Conservation (phyloP, 1,140 invertebrate species). For the Lasioglossum baleicum region DNA sequence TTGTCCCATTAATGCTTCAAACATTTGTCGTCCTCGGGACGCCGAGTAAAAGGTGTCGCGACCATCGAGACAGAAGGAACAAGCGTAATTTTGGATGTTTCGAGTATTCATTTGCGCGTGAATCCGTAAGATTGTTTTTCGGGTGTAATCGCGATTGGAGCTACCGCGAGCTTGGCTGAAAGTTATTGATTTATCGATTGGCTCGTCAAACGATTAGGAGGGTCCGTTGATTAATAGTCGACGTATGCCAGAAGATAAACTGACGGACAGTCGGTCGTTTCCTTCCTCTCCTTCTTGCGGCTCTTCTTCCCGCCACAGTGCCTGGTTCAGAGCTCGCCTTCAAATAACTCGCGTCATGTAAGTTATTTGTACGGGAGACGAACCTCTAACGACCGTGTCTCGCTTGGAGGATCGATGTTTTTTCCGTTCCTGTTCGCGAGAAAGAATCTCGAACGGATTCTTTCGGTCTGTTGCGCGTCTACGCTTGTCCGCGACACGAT, state of each 20-base stretch:
- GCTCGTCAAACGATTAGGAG: constrained; percentile 63
- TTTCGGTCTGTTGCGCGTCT: background rate
- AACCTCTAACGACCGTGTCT: constrained; percentile 53
- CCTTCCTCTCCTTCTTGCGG: constrained; percentile 35
- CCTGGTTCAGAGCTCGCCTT: constrained; percentile 17
- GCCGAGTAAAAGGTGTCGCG: too few relatives aligned
- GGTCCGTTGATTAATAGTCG: constrained; percentile 68
- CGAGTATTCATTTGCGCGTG: too few relatives aligned
- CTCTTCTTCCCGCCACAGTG: constrained; percentile 27
- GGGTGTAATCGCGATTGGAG: background rate
- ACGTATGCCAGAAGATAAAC: constrained; percentile 64
- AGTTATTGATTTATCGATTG: constrained; percentile 69
- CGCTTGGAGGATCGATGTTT: constrained; percentile 46
- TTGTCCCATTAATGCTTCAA: too few relatives aligned
- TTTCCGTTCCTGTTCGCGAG: constrained; percentile 17
- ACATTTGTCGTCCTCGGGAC: too few relatives aligned
- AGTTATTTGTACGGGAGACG: constrained; percentile 56
- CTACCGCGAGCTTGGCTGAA: constrained; percentile 37
- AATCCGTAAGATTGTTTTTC: too few relatives aligned
- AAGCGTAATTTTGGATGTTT: too few relatives aligned
- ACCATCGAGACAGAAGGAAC: too few relatives aligned
- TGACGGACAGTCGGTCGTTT: constrained; percentile 50
- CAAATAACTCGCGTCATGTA: constrained; percentile 68
- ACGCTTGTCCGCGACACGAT: too few relatives aligned
- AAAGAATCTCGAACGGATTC: constrained; percentile 4